Evolutionary conservation across 2,113 vertebrate genomes (phyloP), one percentile per base, ranked within the genome.

Genomic region (Strix uralensis): DNA sequence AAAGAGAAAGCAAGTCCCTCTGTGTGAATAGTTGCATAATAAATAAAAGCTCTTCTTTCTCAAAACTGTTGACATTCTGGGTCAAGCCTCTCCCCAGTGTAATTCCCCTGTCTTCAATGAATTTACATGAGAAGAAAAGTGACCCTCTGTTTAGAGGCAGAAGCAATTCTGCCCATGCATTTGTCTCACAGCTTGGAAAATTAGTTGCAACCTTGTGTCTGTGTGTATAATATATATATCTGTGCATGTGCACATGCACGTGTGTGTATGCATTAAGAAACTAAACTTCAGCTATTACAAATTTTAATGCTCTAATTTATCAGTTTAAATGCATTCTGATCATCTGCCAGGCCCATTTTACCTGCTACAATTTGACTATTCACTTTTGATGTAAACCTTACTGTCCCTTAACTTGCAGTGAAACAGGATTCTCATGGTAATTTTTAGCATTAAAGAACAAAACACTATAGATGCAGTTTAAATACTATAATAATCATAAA

Each of bases 1-100:
- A 89, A 91, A 92, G 86, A 88, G 58, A 81, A 91, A 88, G 59
- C 52, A 90, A 88, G 46, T 94, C 84, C 87, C 52, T 92, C 71
- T 69, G 75, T 75, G 54, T 94, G 96, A 95, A 95, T 94, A 97
- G 85, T 69, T 85, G 59, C 81, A 91, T 87, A 89, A 92, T 78
- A 95, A 97, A 93, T 95, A 92, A 92, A 83, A 94, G 59, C 91
- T 2, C 3, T 82, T 88, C 42, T 93, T 94, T 88, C 78, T 96
- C 79, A 92, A 94, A 78, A 57, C 42, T 81, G 78, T 94, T 92
- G 91, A 94, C 72, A 84, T 91, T 91, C 90, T 95, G 77, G 90
- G 82, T 94, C 94, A 94, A 58, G 72, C 58, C 51, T 96, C 27
- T 91, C 73, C 51, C 73, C 0, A 0, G 70, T 82, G n/a, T 78